Evolutionary conservation across 2,888 invertebrate genomes (phyloP).

Genomic region (Drosophila kuntzei): DNA sequence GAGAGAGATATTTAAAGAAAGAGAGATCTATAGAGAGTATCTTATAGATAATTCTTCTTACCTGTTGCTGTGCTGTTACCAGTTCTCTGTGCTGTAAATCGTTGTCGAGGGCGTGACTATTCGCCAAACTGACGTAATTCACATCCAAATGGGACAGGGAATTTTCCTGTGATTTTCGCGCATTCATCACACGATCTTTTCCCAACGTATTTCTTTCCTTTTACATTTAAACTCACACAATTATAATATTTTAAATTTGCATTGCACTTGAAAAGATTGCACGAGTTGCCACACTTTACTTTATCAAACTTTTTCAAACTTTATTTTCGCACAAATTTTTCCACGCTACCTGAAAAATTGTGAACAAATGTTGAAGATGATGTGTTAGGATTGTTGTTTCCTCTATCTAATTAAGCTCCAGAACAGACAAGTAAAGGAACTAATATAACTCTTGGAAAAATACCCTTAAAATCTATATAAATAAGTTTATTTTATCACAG

Average conservation of each 20-base stretch:
- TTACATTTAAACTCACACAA: conserved; percentile 16
- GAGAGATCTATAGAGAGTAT: not conserved
- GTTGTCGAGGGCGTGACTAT: conserved; percentile 80
- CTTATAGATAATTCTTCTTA: conserved; percentile 39
- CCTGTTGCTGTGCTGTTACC: conserved; percentile 56
- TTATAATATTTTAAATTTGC: conserved; percentile 3
- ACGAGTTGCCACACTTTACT: conserved; percentile 17
- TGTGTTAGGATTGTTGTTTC: not conserved
- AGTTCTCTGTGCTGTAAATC: conserved; percentile 74
- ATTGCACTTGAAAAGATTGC: not conserved
- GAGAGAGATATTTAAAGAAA: not conserved
- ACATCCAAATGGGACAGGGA: conserved; percentile 85
- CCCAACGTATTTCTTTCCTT: conserved; percentile 22
- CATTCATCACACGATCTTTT: conserved; percentile 81
- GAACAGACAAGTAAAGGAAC: not conserved
- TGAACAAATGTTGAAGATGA: conserved; percentile 6
- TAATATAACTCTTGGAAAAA: not conserved
- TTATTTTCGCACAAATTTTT: not conserved
- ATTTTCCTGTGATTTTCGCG: conserved; percentile 83
- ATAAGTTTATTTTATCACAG: not conserved
- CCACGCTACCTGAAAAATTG: conserved; percentile 13
- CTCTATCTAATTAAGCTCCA: not conserved
- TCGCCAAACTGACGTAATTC: conserved; percentile 66
- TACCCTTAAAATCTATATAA: not conserved
- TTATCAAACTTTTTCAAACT: conserved; percentile 7